These are phyloP conservation scores for Ramphastos sulfuratus DNA, from an alignment of 2,113 vertebrate genomes.

Conservation along the genomic window DNA sequence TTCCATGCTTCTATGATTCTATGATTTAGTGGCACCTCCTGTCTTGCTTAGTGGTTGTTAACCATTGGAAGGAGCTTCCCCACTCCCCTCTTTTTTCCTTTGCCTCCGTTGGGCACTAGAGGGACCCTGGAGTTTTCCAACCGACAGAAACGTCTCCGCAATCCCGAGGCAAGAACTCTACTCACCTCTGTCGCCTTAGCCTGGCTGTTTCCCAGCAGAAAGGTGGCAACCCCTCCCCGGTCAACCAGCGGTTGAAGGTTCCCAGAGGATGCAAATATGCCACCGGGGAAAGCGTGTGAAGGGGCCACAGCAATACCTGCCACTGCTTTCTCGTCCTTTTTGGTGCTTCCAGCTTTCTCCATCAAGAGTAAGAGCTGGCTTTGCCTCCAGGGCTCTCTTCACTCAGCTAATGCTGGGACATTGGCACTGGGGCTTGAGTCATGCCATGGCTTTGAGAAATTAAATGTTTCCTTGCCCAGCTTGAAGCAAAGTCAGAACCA, in stretches of 20 bases:
- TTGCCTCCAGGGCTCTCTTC: not conserved
- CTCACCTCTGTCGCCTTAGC: not conserved
- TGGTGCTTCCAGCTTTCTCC: not conserved
- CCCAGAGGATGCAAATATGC: not conserved
- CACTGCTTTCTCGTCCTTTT: not conserved
- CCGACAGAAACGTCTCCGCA: not conserved
- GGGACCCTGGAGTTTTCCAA: constrained; percentile 5
- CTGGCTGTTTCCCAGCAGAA: not conserved
- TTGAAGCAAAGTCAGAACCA: constrained; percentile 12
- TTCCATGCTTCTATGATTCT: too few relatives aligned
- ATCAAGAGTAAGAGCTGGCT: not conserved
- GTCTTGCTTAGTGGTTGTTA: not conserved
- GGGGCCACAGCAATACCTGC: not conserved
- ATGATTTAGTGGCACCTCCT: not conserved
- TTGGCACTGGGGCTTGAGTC: not conserved
- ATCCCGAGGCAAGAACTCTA: accelerated
- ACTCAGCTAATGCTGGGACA: not conserved
- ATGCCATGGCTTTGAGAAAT: not conserved
- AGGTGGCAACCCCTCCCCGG: too few relatives aligned
- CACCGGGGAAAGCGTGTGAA: not conserved
- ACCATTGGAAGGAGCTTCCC: not conserved
- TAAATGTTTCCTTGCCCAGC: constrained; percentile 24
- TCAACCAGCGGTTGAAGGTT: not conserved
- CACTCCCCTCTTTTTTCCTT: not conserved
- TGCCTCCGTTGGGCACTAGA: constrained; percentile 9